phyloP scores from a whole-genome alignment of 2,113 vertebrate species.

The Aspiorhynchus laticeps region DNA sequence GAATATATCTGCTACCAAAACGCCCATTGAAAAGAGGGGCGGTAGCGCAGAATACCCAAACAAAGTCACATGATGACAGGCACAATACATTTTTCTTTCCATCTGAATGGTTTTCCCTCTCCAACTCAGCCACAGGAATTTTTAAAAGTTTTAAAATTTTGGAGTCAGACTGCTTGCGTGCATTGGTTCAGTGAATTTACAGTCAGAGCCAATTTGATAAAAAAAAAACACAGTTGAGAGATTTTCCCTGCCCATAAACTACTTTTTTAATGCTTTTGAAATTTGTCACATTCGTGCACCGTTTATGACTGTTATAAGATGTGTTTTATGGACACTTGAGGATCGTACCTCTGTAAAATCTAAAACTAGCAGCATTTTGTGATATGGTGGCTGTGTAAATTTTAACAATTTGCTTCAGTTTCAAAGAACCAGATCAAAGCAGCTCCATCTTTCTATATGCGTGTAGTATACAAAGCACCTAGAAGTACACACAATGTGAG shows the following conservation, averaged over 20 bases:
- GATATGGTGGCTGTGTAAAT: background rate
- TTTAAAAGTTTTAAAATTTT: background rate
- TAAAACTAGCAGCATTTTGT: background rate
- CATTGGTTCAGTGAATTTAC: background rate
- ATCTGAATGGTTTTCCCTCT: background rate
- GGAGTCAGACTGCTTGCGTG: background rate
- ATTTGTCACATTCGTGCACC: background rate
- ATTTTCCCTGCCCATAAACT: background rate
- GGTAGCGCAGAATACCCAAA: constrained; percentile 34
- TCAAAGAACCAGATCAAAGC: background rate
- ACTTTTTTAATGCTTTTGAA: background rate
- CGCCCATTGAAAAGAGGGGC: constrained; percentile 1
- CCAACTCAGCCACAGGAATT: constrained; percentile 10
- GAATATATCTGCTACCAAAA: constrained; percentile 18
- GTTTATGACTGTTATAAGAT: background rate
- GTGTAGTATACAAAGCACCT: background rate
- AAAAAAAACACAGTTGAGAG: background rate
- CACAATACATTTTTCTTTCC: constrained; percentile 2
- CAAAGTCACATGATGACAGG: constrained; percentile 42
- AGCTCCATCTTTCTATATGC: background rate
- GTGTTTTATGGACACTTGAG: background rate
- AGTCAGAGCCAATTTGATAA: constrained; percentile 2
- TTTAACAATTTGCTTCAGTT: background rate
- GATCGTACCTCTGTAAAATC: background rate
- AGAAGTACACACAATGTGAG: background rate